Evolutionary conservation across 2,113 vertebrate species (phyloP), one percentile per base, ranked within the genome.

Genomic region (Agapornis roseicollis): DNA sequence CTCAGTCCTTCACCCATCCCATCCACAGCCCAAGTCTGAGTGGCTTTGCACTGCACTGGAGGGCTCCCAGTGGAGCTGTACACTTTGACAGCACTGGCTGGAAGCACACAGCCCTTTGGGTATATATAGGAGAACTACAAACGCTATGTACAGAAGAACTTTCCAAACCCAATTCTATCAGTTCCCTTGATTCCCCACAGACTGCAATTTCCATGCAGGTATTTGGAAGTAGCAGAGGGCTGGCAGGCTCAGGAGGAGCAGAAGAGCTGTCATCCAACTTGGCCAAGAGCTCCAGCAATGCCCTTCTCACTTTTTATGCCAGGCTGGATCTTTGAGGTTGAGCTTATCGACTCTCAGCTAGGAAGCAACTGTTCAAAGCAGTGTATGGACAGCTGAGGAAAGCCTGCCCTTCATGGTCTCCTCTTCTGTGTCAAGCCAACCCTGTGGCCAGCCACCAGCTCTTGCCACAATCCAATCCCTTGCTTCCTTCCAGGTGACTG

Each of bases 61-160:
- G 37, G 47, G 35, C 2, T 88, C 79, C 39, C 66, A 56, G 11
- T 23, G 88, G 58, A 90, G 63, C 70, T 1, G 17, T 1, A 5
- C 0, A 2, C 47, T 63, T 3, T 72, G 13, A 16, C 46, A 61
- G 91, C 9, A 0, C 11, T 33, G 0, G 3, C 46, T 49, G 50
- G 52, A 52, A 77, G 52, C 27, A 12, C 16, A 0, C 4, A 12
- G 8, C 10, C 29, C 55, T 65, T 25, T 55, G 76, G 44, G 39
- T 6, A 8, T 0, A 5, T 16, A 24, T 0, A 72, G 84, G 72
- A 31, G 33, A 69, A 18, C 31, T 4, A 7, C 0, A 0, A 70
- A 55, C 49, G 27, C 50, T 4, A 16, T 0, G 7, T 2, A 28
- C 2, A 14, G 55, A 39, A 4, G 7, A 63, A 44, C 44, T 18